Evolutionary conservation across 2,113 vertebrate genomes (phyloP).

Genomic region (Chrysochloris asiatica): DNA sequence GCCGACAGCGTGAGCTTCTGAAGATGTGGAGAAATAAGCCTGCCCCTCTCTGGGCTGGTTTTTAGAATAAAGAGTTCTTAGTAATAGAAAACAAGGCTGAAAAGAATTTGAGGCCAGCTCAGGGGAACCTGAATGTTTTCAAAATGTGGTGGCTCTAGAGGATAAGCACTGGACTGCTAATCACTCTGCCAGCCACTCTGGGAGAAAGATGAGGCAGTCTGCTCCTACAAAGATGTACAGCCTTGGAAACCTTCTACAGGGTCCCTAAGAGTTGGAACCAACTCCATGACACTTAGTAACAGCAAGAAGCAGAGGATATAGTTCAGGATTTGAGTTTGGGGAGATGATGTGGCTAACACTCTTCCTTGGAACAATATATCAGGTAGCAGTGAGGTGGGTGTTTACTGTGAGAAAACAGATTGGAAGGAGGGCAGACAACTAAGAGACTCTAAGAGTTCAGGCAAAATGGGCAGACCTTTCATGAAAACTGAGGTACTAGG

Average conservation of each 20-base stretch:
- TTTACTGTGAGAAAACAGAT: background rate
- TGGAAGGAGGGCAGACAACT: background rate
- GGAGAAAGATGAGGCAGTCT: too few relatives aligned
- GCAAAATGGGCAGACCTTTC: too few relatives aligned
- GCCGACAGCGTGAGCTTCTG: too few relatives aligned
- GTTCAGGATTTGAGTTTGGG: background rate
- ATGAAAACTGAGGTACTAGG: too few relatives aligned
- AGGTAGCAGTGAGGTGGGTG: background rate
- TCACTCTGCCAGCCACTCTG: too few relatives aligned
- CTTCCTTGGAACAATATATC: background rate
- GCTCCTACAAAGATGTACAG: too few relatives aligned
- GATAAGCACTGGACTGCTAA: too few relatives aligned
- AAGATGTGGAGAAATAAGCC: background rate
- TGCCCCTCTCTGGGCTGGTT: background rate
- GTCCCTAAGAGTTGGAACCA: too few relatives aligned
- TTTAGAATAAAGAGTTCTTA: background rate
- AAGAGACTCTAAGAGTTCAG: background rate
- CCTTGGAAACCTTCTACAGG: too few relatives aligned
- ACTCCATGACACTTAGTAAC: too few relatives aligned
- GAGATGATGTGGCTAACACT: background rate
- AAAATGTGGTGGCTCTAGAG: too few relatives aligned
- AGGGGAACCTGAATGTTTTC: background rate
- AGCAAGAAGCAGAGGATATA: too few relatives aligned
- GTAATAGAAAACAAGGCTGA: background rate
- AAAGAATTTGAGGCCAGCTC: background rate